Conservation (phyloP, 1,140 invertebrate genomes). For the Neocloeon triangulifer region DNA sequence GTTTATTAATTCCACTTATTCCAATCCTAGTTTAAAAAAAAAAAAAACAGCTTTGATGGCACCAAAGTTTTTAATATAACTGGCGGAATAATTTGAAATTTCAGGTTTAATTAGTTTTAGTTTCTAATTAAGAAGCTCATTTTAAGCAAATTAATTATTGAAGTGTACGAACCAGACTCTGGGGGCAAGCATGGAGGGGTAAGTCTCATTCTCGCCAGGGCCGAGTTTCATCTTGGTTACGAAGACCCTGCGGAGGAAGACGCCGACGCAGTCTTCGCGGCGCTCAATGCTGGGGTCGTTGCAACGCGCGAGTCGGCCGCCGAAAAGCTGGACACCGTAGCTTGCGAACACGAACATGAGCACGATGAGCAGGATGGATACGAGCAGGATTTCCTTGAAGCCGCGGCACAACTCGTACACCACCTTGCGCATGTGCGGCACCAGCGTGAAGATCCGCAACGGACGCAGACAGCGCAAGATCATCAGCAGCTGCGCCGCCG, state of each 20-base stretch:
- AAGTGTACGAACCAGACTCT: constrained; percentile 68
- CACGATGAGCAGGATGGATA: constrained; percentile 90
- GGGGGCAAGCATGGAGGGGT: constrained; percentile 89
- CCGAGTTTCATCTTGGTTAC: constrained; percentile 95
- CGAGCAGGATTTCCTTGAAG: constrained; percentile 97
- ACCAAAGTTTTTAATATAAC: too few species aligned
- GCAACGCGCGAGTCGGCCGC: constrained; percentile 83
- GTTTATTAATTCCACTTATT: too few species aligned
- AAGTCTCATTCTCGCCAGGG: constrained; percentile 56
- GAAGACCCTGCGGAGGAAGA: constrained; percentile 85
- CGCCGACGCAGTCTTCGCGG: constrained; percentile 78
- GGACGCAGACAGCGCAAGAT: constrained; percentile 90
- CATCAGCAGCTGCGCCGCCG: constrained; percentile 83
- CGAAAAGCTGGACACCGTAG: constrained; percentile 95
- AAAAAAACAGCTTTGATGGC: too few species aligned
- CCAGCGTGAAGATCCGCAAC: constrained; percentile 87
- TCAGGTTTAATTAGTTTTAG: too few species aligned
- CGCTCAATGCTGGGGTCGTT: constrained; percentile 79
- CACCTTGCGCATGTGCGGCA: constrained; percentile 98
- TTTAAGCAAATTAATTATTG: too few species aligned
- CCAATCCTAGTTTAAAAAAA: too few species aligned
- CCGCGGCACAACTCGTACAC: constrained; percentile 95
- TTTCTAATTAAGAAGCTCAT: too few species aligned
- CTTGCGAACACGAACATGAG: constrained; percentile 99
- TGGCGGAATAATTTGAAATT: too few species aligned